These are phyloP conservation scores for Theonella swinhoei DNA, from an alignment of 37 sponge, comb jelly and placozoan genomes.

Conservation along the genomic window DNA sequence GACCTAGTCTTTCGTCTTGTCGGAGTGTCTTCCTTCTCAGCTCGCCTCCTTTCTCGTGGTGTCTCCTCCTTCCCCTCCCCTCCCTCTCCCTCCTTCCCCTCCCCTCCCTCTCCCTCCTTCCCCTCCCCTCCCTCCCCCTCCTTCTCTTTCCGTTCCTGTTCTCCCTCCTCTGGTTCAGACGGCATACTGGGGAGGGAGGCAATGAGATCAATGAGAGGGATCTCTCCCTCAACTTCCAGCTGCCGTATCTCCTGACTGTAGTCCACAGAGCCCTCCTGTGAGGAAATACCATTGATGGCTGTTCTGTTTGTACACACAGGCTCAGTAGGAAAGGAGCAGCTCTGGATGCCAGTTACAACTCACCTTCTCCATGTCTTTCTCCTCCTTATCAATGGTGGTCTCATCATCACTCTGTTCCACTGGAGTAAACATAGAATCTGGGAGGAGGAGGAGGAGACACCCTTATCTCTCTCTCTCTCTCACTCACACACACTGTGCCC, in stretches of 20 bases:
- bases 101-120: background rate
- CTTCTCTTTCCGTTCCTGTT: slow-evolving; percentile 13
- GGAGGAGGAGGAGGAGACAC: too few relatives aligned
- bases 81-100: background rate
- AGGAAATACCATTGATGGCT: background rate
- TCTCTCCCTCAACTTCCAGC: slow-evolving; percentile 83
- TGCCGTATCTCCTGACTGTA: slow-evolving; percentile 73
- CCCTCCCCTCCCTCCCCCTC: slow-evolving; percentile 11
- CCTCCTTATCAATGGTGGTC: slow-evolving; percentile 86
- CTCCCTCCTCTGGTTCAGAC: background rate
- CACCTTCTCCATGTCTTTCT: slow-evolving; percentile 11
- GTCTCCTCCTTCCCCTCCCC: slow-evolving; percentile 1
- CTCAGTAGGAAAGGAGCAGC: too few relatives aligned
- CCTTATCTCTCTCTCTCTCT: too few relatives aligned
- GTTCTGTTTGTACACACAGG: too few relatives aligned
- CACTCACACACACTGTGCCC: too few relatives aligned
- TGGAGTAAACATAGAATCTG: slow-evolving; percentile 43
- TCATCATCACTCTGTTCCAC: slow-evolving; percentile 84
- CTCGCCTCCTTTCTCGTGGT: background rate
- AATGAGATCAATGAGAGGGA: slow-evolving; percentile 82
- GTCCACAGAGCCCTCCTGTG: slow-evolving; percentile 54
- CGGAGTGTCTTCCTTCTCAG: background rate
- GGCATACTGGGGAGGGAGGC: slow-evolving; percentile 62
- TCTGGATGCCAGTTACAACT: too few relatives aligned
- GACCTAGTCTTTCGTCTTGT: background rate